Percentiles rank a stretch among this genome's conserved stretches.
Evolutionary conservation across 2,888 invertebrate species (phyloP).

Genomic region (Tenthredo mesomela): DNA sequence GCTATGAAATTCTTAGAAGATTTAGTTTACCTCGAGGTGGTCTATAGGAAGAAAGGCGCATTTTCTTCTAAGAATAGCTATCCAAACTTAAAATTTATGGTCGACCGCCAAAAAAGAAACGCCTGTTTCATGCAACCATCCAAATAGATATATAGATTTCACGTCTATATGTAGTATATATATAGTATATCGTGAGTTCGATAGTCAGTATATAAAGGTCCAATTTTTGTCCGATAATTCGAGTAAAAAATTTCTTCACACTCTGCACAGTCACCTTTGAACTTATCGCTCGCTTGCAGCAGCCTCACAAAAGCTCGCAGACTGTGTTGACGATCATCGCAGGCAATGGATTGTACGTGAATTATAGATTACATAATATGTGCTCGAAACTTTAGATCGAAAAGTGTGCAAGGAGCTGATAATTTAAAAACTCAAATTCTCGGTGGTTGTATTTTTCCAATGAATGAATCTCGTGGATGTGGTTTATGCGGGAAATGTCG

Average conservation of each 20-base stretch:
- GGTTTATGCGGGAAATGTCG: neutral
- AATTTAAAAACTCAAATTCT: neutral
- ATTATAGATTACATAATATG: neutral
- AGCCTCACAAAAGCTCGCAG: neutral
- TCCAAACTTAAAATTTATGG: neutral
- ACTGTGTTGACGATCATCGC: neutral
- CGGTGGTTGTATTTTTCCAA: conserved; percentile 5
- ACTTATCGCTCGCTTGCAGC: conserved; percentile 28
- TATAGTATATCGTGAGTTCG: neutral
- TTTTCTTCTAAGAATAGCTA: conserved; percentile 3
- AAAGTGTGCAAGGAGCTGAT: conserved; percentile 31
- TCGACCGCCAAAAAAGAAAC: conserved; percentile 10
- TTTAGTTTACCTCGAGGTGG: neutral
- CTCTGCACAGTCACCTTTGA: neutral
- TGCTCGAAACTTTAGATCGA: neutral
- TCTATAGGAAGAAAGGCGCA: conserved; percentile 1
- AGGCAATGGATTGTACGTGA: conserved; percentile 19
- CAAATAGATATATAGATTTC: neutral
- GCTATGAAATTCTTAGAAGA: neutral
- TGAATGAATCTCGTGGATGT: neutral
- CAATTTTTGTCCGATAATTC: neutral
- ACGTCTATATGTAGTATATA: neutral
- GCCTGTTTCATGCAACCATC: neutral
- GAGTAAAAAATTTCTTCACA: neutral
- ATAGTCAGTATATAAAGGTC: neutral